Conservation (phyloP, 2,888 invertebrate species). For the Helicoverpa assulta region DNA sequence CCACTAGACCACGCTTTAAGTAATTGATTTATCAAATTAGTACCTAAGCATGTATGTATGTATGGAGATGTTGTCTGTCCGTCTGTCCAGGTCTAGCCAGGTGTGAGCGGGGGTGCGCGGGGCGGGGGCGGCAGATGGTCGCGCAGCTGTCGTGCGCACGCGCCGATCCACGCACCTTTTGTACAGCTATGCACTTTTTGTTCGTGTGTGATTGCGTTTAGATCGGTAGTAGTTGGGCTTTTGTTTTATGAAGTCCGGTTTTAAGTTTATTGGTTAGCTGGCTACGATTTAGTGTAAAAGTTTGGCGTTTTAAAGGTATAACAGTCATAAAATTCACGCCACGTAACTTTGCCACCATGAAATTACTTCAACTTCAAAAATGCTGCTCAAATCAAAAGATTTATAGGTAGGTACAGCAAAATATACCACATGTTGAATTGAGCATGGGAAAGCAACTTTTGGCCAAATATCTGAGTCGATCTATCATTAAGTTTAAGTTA, state of each 20-base stretch:
- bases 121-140: slow-evolving; percentile 72
- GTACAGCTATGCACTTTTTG: slow-evolving; percentile 65
- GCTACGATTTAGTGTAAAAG: background rate
- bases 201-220: slow-evolving; percentile 49
- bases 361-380: too few species aligned
- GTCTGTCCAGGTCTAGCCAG: slow-evolving; percentile 63
- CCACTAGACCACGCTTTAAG: too few species aligned
- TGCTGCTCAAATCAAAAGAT: too few species aligned
- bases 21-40: too few species aligned
- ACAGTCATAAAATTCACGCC: too few species aligned
- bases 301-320: background rate
- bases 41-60: slow-evolving; percentile 28
- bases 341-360: too few species aligned
- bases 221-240: slow-evolving; percentile 31
- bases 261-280: background rate
- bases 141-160: slow-evolving; percentile 69
- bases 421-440: too few species aligned
- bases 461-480: too few species aligned
- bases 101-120: slow-evolving; percentile 49
- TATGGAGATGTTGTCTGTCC: slow-evolving; percentile 32
- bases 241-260: slow-evolving; percentile 5
- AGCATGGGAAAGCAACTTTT: too few species aligned
- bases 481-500: too few species aligned
- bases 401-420: too few species aligned
- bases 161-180: slow-evolving; percentile 73